Evolutionary conservation across 2,888 invertebrate genomes (phyloP), one percentile per base, ranked within the genome.

Genomic region (Drosophila subquinaria): DNA sequence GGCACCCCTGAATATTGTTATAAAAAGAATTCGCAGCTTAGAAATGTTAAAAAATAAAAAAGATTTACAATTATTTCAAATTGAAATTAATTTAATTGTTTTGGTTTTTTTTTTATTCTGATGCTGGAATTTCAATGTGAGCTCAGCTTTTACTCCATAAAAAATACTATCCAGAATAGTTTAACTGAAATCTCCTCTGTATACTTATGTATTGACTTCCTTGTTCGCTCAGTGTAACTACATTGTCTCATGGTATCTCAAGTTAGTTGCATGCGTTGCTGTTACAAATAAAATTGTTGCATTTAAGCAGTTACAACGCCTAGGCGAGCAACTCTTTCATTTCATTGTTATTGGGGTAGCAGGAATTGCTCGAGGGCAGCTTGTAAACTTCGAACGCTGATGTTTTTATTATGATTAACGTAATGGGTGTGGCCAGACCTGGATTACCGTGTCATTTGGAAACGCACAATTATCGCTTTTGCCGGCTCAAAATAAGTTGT

Each of bases 271-370:
- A 83, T 76, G 81, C 66, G 67, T 61, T 70, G 76, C 68, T 74
- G 76, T 79, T 71, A 64, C 90, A 90, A 76, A 80, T 85, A 76
- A 81, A 82, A 90, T 90, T 90, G 91, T 90, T 89, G 88, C 82
- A 77, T 77, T 88, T 90, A 88, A 81, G 79, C 77, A 81, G 72
- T 82, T 79, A 82, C 84, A 81, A 69, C 65, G 79, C 65, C 87
- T 88, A 85, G 78, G 60, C 60, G 67, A 63, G 38, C 60, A 57
- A 69, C 63, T 42, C 76, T 75, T 33, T 59, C 53, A 59, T 60
- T 64, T 63, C 53, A 59, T 60, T 64, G 30, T 67, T 67, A 48
- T 17, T 30, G 50, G 50, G 63, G 68, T 45, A 51, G 56, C 67
- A 40, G 43, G 47, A 38, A 51, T 33, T 17, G 47, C 60, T 77